Conservation (phyloP, 2,797 vertebrate species). For the Propithecus perrieri region DNA sequence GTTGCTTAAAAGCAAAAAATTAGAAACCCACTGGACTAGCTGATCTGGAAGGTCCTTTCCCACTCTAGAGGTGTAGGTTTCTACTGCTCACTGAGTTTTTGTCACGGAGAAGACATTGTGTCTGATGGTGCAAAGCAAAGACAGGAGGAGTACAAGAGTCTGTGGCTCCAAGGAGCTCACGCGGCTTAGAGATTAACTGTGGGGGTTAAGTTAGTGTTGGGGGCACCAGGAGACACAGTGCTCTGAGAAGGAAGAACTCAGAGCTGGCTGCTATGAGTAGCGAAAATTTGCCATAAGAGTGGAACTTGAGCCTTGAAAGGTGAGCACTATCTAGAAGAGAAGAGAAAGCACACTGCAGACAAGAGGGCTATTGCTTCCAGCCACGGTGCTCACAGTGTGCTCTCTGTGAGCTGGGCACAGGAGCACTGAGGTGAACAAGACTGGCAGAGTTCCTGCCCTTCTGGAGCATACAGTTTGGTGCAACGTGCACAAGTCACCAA, state of each 20-base stretch:
- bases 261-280: not conserved
- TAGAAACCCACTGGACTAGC: not conserved
- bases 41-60: not conserved
- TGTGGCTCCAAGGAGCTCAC: not conserved
- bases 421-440: not conserved
- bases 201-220: not conserved
- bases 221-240: accelerated
- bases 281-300: not conserved
- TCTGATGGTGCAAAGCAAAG: not conserved
- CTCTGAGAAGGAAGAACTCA: not conserved
- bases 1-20: slow-evolving; percentile 23
- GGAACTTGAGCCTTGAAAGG: not conserved
- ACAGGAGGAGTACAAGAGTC: not conserved
- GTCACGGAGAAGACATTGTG: not conserved
- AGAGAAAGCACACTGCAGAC: not conserved
- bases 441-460: not conserved
- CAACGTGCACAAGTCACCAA: not conserved
- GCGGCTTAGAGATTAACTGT: not conserved
- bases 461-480: too few species aligned
- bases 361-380: not conserved
- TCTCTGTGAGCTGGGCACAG: not conserved
- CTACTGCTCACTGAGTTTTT: not conserved
- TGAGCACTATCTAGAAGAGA: not conserved
- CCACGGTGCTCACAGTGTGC: accelerated
- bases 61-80: not conserved